Percentiles rank a stretch among this genome's conserved stretches.
Evolutionary conservation across 2,888 invertebrate genomes (phyloP).

Genomic region (Ryuthela nishihirai): DNA sequence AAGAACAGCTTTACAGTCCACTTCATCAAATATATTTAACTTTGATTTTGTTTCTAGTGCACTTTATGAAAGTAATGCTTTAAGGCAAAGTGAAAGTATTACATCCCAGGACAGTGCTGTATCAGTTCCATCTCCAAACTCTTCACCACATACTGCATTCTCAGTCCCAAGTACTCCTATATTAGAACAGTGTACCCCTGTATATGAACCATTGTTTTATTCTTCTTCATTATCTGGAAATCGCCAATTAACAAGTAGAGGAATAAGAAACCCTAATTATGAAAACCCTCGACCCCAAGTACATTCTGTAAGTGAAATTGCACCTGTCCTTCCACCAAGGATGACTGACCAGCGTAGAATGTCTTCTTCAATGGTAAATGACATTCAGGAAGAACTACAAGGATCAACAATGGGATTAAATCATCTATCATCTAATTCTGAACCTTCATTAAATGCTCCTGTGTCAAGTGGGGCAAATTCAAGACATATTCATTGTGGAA

Average conservation of each 20-base stretch:
- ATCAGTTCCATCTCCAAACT: slow-evolving; percentile 5
- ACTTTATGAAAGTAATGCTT: background rate
- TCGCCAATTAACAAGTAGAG: background rate
- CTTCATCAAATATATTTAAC: slow-evolving; percentile 18
- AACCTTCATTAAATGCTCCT: slow-evolving; percentile 23
- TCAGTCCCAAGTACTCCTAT: slow-evolving; percentile 20
- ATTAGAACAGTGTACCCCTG: slow-evolving; percentile 1
- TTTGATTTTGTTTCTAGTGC: slow-evolving; percentile 19
- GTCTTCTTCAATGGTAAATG: slow-evolving; percentile 11
- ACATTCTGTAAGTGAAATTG: slow-evolving; percentile 1
- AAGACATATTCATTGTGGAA: background rate
- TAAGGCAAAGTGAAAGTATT: slow-evolving; percentile 7
- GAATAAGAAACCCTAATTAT: slow-evolving; percentile 31
- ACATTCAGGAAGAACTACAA: slow-evolving; percentile 2
- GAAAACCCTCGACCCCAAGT: slow-evolving; percentile 22
- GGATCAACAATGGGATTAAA: too few relatives aligned
- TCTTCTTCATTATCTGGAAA: background rate
- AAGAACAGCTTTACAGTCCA: background rate
- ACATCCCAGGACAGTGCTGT: slow-evolving; percentile 11
- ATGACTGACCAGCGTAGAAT: slow-evolving; percentile 11
- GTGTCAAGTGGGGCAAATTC: background rate
- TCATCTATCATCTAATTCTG: slow-evolving; percentile 19
- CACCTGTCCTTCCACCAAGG: slow-evolving; percentile 17
- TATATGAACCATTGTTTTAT: slow-evolving; percentile 33
- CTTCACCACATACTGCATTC: slow-evolving; percentile 5